Evolutionary conservation across 2,888 invertebrate species (phyloP), one percentile per base, ranked within the genome.

Genomic region (Lomographa bimaculata): DNA sequence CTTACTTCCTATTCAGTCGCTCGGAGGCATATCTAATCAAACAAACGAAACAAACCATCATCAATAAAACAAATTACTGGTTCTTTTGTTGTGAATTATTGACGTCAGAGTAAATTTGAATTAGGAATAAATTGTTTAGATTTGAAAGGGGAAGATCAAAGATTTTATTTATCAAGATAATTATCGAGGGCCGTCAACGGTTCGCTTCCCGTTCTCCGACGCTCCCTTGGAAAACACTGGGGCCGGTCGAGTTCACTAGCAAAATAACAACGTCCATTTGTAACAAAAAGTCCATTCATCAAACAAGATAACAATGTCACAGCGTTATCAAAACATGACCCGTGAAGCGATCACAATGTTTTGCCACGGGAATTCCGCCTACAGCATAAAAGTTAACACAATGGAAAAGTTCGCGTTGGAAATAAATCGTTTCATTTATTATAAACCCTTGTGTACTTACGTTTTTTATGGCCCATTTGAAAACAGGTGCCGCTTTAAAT

Each of bases 211-310:
- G 14, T n/a, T n/a, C n/a, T n/a, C n/a, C n/a, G n/a, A n/a, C n/a
- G 50, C 56, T 56, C 56, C 60, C 53, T 64, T 66, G 54, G 64
- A 54, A 63, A 78, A 71, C 64, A 71, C 69, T 68, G 61, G 58
- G 57, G 55, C 55, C 51, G 57, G 60, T 53, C 50, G 70, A 71
- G 76, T 77, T 76, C 72, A 79, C 77, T 74, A 78, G 73, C 73
- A 65, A 76, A 81, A 82, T 79, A 81, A 79, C 81, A 76, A 71
- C 73, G 79, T 71, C 76, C 82, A 82, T 83, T 85, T 79, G 79
- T 79, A 77, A 83, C 83, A 84, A 81, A 83, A 83, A 83, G 81
- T 75, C 82, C 82, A 85, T 85, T 84, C 82, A 82, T 85, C 84
- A 82, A 79, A 81, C 72, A 66, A 83, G 84, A 84, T 83, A 85